Base-by-base conservation (phyloP, 2,797 vertebrate genomes). In the Epinephelus malabaricus region DNA sequence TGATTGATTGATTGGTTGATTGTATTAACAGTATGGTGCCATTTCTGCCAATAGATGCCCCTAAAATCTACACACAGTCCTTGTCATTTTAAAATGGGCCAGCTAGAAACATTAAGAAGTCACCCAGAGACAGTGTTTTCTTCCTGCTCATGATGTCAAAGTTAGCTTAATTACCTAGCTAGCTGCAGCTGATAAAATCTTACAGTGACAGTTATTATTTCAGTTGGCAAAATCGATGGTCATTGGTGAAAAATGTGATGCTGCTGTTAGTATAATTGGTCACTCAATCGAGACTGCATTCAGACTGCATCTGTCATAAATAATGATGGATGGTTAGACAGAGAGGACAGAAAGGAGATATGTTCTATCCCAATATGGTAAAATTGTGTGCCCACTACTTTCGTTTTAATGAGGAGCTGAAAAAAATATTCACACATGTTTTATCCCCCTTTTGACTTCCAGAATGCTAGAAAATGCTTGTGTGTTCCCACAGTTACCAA, bases 291-390 rank as follows among this genome's bases (percentile, higher is more conserved):
- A 18, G 46, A 15, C 34, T 51, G 15, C 21, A 5, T 21, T 27
- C 61, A 43, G 56, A 68, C 54, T 46, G 19, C 21, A 25, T 69
- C 46, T 55, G 27, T 62, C 54, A 53, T 38, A 43, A 67, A 67
- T 74, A 40, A 51, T 46, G 51, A 64, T n/a, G 19, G 12, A 38
- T 51, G 49, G 11, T 50, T 51, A 27, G 74, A 63, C 50, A 56
- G 4, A 34, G 19, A 50, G 63, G 13, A 27, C 43, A 60, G 21
- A 5, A 71, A 18, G 49, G 47, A 43, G 50, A 1, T n/a, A n/a
- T 51, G 51, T 8, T 34, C 7, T 51, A 25, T 59, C 21, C 11
- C 25, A 3, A 43, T 34, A 50, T 50, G 51, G 30, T 21, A 11
- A 15, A 51, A 34, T 27, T 56, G 23, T 27, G 40, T 54, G 23